phyloP scores from a whole-genome alignment of 2,797 vertebrate genomes.

The Columba guinea region DNA sequence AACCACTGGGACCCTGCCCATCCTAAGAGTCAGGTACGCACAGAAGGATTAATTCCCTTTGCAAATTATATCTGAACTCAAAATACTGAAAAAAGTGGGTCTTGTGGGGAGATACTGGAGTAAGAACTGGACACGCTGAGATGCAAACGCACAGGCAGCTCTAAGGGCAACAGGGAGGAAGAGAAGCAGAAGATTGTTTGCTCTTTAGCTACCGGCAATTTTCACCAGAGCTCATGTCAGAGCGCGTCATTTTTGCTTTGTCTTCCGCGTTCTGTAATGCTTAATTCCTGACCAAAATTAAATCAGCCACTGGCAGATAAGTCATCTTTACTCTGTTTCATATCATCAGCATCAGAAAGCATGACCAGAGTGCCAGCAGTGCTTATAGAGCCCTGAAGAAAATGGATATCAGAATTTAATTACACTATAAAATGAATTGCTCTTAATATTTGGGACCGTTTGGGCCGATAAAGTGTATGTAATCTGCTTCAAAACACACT shows the following conservation, averaged over 20 bases:
- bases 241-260: neutral
- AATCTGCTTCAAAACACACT: neutral
- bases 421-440: neutral
- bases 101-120: neutral
- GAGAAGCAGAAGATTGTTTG: neutral
- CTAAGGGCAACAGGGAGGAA: neutral
- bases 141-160: neutral
- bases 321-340: neutral
- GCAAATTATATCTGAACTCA: neutral
- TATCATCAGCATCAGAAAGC: neutral
- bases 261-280: neutral
- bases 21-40: neutral
- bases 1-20: neutral
- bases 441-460: conserved; percentile 1
- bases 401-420: neutral
- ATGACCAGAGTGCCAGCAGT: neutral
- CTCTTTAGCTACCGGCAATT: neutral
- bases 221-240: neutral
- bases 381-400: conserved; percentile 1
- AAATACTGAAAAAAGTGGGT: neutral
- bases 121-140: neutral
- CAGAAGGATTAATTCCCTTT: neutral
- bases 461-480: neutral
- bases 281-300: conserved; percentile 8
- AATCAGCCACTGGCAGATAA: neutral